Base-by-base conservation (phyloP, 2,888 invertebrate species). In the Chrysolina haemoptera region DNA sequence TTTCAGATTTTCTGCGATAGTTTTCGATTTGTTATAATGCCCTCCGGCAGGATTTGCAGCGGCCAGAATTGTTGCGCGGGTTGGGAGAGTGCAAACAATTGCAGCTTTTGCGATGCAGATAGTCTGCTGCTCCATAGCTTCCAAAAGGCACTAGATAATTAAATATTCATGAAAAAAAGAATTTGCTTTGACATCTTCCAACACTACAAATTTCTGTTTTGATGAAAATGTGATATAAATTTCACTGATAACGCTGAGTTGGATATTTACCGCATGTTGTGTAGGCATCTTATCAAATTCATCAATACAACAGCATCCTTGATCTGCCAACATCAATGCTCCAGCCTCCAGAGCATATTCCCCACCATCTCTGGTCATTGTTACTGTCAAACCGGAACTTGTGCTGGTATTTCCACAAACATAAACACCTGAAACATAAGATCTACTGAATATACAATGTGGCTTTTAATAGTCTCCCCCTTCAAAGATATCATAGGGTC, bases 81-180 rank as follows among this genome's bases (percentile, higher is more conserved):
- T 94, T 22, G 95, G 94, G 62, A 98, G 89, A 69, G 93, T 94
- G 86, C 94, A 95, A 59, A 95, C 93, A 18, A 95, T 92, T 6
- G 96, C 96, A n/a, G 95, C 95, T 87, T 97, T 96, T 0, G 97
- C 96, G 69, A 98, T 92, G 84, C 96, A 96, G 50, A 98, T 94
- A 64, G 94, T 93, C 81, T 97, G 94, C 84, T 98, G 97, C 86
- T 98, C 98, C 97, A 98, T 97, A 0, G 96, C 95, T 89, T 98
- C 98, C 59, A 98, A 89, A 67, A 98, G 89, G 72, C 95, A 94
- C 90, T 94, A 35, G 6, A 35, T 35, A 35, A 35, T 35, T 8
- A 0, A 8, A 35, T 6, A 35, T 35, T 35, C 35, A 35, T 35
- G 35, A 35, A 35, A 3, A 35, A 35, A 35, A 35, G 3, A 6